Evolutionary conservation across 2,888 invertebrate species (phyloP).

Genomic region (Leptarthrus brevirostris): DNA sequence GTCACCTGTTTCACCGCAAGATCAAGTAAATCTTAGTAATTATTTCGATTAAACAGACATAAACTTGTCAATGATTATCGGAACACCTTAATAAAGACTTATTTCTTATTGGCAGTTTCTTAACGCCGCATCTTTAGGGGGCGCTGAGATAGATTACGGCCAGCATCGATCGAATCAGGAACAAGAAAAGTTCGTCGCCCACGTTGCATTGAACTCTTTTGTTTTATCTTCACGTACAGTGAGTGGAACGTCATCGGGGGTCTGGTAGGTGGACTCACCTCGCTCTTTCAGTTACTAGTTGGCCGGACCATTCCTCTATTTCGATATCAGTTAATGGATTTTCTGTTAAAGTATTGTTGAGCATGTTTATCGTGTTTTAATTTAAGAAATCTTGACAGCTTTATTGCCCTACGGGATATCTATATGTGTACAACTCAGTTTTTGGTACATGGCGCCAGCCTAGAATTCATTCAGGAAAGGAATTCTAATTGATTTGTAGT

Average conservation of each 20-base stretch:
- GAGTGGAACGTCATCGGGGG: constrained; percentile 1
- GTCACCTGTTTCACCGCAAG: not conserved
- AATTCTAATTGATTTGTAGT: constrained; percentile 35
- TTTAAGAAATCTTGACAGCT: constrained; percentile 48
- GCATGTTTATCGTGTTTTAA: constrained; percentile 51
- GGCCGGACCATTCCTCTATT: constrained; percentile 1
- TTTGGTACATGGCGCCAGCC: constrained; percentile 26
- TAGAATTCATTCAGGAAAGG: not conserved
- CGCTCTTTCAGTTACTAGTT: constrained; percentile 3
- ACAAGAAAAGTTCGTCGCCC: constrained; percentile 44
- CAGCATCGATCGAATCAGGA: constrained; percentile 25
- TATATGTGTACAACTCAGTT: not conserved
- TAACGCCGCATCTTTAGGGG: constrained; percentile 30
- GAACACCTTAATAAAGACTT: constrained; percentile 41
- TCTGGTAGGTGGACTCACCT: constrained; percentile 43
- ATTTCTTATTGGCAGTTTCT: constrained; percentile 12
- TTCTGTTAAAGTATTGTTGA: constrained; percentile 48
- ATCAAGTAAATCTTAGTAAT: not conserved
- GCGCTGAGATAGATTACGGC: constrained; percentile 28
- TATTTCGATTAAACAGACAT: constrained; percentile 2
- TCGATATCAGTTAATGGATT: constrained; percentile 50
- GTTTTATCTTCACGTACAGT: not conserved
- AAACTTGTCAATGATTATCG: constrained; percentile 46
- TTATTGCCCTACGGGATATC: constrained; percentile 33
- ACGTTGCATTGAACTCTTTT: constrained; percentile 44